phyloP scores from a whole-genome alignment of 2,113 vertebrate species.

The Mus spicilegus region DNA sequence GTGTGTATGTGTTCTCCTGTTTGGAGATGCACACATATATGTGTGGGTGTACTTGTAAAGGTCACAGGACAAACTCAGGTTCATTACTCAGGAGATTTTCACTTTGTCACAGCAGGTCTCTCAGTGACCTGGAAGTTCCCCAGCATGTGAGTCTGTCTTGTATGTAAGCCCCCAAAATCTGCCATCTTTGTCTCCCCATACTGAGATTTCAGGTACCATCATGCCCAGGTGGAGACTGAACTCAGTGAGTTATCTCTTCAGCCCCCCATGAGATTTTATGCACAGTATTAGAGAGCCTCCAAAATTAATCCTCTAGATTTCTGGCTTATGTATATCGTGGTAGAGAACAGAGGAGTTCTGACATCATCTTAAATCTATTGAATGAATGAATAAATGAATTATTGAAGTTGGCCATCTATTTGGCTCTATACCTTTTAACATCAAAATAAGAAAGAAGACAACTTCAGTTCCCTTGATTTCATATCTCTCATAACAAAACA shows the following conservation, averaged over 20 bases:
- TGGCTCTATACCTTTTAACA: constrained; percentile 9
- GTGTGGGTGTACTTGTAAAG: neutral
- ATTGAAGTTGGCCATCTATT: neutral
- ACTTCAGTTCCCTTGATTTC: neutral
- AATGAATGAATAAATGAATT: neutral
- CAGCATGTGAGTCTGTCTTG: neutral
- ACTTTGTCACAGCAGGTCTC: neutral
- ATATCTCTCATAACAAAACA: neutral
- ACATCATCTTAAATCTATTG: neutral
- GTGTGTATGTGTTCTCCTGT: neutral
- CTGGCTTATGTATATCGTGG: neutral
- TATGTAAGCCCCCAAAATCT: neutral
- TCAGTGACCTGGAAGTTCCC: neutral
- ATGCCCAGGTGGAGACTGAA: no score
- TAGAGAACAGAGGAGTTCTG: neutral
- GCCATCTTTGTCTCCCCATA: neutral
- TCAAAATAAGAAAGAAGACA: neutral
- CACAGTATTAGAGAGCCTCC: neutral
- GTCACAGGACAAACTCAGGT: neutral
- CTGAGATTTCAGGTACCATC: neutral
- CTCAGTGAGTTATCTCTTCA: neutral
- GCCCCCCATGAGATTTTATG: neutral
- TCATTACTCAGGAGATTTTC: neutral
- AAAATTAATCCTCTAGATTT: neutral
- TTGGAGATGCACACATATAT: neutral